Conservation (phyloP, 2,888 invertebrate genomes). For the Platycheirus rosarum region DNA sequence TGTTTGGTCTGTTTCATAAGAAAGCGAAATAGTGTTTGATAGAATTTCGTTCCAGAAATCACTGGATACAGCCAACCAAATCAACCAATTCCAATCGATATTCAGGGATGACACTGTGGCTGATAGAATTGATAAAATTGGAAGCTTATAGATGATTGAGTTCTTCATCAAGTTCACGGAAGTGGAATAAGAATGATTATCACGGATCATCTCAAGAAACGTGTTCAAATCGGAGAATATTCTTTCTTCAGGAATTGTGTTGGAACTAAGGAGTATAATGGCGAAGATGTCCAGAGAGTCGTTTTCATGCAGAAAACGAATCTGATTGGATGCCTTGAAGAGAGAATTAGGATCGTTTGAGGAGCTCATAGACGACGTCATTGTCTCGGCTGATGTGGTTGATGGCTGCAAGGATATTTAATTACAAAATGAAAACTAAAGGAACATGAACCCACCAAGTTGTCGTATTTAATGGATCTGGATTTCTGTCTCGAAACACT, state of each 20-base stretch:
- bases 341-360: constrained; percentile 76
- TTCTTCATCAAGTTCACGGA: constrained; percentile 78
- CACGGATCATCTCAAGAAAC: constrained; percentile 78
- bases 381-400: constrained; percentile 78
- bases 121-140: constrained; percentile 80
- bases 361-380: constrained; percentile 80
- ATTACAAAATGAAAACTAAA: background rate
- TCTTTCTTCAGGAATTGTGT: constrained; percentile 75
- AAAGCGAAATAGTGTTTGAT: constrained; percentile 61
- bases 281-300: constrained; percentile 80
- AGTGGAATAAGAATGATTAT: constrained; percentile 76
- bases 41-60: constrained; percentile 77
- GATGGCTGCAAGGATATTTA: constrained; percentile 62
- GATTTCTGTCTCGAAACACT: constrained; percentile 75
- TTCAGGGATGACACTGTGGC: constrained; percentile 77
- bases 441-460: constrained; percentile 30
- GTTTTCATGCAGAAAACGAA: constrained; percentile 76
- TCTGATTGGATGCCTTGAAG: constrained; percentile 64
- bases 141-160: constrained; percentile 77
- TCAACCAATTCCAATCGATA: constrained; percentile 80
- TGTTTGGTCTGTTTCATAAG: constrained; percentile 75
- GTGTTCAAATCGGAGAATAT: constrained; percentile 71
- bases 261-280: constrained; percentile 79
- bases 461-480: constrained; percentile 46
- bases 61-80: constrained; percentile 80